A percentile compares a stretch with the other conserved stretches of the same genome.
These are phyloP conservation scores for Hyposmocoma kahamanoa DNA, from an alignment of 1,140 invertebrate species.

Conservation along the genomic window DNA sequence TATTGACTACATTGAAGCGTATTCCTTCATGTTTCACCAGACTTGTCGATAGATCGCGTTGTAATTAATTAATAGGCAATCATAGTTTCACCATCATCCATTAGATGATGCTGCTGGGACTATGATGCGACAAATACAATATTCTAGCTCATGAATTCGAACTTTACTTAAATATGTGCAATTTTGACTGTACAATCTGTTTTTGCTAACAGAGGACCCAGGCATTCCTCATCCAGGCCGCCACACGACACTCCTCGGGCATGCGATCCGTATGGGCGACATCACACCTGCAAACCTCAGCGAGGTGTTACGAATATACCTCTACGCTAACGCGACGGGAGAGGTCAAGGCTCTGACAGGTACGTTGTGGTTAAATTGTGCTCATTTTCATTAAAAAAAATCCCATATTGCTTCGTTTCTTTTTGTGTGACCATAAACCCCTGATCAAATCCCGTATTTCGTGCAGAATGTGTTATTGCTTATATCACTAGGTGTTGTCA, in stretches of 20 bases:
- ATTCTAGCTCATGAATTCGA: background rate
- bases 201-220: constrained; percentile 90
- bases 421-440: too few species aligned
- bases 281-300: constrained; percentile 94
- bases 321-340: constrained; percentile 89
- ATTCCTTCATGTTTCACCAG: too few species aligned
- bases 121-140: background rate
- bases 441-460: too few species aligned
- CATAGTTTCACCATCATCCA: background rate
- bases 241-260: constrained; percentile 90
- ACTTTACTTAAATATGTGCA: background rate
- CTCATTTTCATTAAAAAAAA: too few species aligned
- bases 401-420: too few species aligned
- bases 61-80: background rate
- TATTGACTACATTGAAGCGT: too few species aligned
- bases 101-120: background rate
- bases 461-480: too few species aligned
- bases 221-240: constrained; percentile 92
- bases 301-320: constrained; percentile 92
- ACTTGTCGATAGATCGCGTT: too few species aligned
- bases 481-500: too few species aligned
- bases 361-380: too few species aligned
- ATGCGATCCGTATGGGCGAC: constrained; percentile 92
- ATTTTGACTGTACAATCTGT: background rate
- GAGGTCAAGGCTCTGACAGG: constrained; percentile 88